Evolutionary conservation across 2,888 invertebrate genomes (phyloP).

Genomic region (Amphipoea lucens): DNA sequence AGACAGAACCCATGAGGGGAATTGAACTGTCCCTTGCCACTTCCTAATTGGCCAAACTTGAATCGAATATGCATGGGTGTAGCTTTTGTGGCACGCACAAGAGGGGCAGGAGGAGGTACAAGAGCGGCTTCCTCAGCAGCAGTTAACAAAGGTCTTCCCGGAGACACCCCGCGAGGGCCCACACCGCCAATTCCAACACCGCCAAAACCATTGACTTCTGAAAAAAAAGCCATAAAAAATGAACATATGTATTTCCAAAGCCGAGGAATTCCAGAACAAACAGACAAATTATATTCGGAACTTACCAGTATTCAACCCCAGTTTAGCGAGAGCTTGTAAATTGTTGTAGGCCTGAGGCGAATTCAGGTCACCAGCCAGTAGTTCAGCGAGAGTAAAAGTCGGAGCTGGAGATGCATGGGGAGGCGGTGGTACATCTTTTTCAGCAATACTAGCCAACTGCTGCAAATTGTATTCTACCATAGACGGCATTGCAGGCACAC

Average conservation of each 20-base stretch:
- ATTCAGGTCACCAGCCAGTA: constrained; percentile 93
- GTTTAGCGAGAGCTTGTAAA: constrained; percentile 96
- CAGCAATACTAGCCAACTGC: constrained; percentile 95
- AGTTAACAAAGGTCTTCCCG: constrained; percentile 84
- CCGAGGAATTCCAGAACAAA: background rate
- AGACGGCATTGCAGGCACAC: constrained; percentile 89
- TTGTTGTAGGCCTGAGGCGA: constrained; percentile 95
- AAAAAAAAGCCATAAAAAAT: constrained; percentile 57
- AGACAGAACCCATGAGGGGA: constrained; percentile 99
- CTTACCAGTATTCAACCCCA: constrained; percentile 93
- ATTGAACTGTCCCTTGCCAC: constrained; percentile 98
- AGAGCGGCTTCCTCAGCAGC: constrained; percentile 86
- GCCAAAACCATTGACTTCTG: constrained; percentile 88
- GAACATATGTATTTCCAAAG: constrained; percentile 18
- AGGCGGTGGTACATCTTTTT: constrained; percentile 91
- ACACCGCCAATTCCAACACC: constrained; percentile 85
- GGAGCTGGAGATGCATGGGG: constrained; percentile 91
- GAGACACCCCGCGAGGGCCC: constrained; percentile 89
- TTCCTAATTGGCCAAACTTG: constrained; percentile 98
- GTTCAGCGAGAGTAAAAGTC: constrained; percentile 94
- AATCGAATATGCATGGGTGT: constrained; percentile 96
- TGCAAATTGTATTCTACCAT: constrained; percentile 97
- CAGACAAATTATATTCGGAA: constrained; percentile 33
- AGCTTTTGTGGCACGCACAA: constrained; percentile 92
- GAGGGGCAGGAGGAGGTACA: constrained; percentile 88